Evolutionary conservation across 1,140 invertebrate species (phyloP), one percentile per base, ranked within the genome.

Genomic region (Macrobrachium rosenbergii): DNA sequence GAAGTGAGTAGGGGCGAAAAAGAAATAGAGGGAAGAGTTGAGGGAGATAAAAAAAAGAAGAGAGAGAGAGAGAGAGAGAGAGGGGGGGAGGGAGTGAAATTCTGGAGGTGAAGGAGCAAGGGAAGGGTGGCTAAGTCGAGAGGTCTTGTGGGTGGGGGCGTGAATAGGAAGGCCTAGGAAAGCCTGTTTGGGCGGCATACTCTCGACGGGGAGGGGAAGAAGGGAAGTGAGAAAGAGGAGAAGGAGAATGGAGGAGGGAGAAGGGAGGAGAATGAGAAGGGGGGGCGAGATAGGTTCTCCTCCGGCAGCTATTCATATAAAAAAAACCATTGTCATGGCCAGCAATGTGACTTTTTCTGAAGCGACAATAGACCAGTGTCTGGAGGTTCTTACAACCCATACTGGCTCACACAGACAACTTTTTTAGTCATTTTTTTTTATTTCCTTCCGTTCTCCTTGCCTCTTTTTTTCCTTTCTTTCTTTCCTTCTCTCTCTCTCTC

Each of bases 281-380:
- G 52, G 12, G 52, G 52, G 52, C 0, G 52, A 8, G 52, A 52
- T 2, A 8, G 12, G 0, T 52, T 52, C 52, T 52, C 52, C 52
- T 52, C 52, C 7, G 52, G 8, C 52, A 52, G 52, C 52, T 52
- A 52, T 52, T 52, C 52, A 52, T 52, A 52, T 10, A 21, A 23
- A 21, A 58, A 75, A 75, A 75, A 19, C 72, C 72, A 75, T 75
- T 75, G 72, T 75, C 17, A 75, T 37, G 52, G 72, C 37, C 37
- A 75, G 72, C 37, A 75, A 19, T 75, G 37, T 75, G 72, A 75
- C 72, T 75, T 52, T 52, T 52, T 52, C 52, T 75, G 72, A 12
- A 52, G 52, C 52, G 52, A 75, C 72, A 75, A 75, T 75, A 75
- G 72, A 23, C 52, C 28, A 19, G 37, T 52, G 14, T n/a, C 19